phyloP scores from a whole-genome alignment of 2,113 vertebrate genomes.

The Ploceus nigricollis region DNA sequence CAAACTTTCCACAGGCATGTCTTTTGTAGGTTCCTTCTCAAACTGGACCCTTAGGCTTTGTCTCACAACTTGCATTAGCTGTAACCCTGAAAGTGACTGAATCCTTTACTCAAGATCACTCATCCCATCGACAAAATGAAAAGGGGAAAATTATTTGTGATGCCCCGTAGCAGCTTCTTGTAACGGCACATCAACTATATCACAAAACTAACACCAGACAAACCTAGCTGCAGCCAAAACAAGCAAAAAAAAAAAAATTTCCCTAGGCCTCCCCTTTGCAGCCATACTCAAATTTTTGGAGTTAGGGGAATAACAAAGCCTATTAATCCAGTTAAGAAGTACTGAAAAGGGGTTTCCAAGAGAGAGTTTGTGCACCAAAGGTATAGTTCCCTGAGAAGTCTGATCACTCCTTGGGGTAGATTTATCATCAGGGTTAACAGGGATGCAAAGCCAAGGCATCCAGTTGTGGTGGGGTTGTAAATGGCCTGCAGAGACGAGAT shows the following conservation, averaged over 20 bases:
- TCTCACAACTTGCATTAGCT: not conserved
- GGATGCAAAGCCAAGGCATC: not conserved
- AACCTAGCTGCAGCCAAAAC: not conserved
- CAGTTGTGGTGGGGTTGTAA: not conserved
- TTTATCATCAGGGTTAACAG: not conserved
- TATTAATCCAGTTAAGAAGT: not conserved
- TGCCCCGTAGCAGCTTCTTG: not conserved
- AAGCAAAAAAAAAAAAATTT: not conserved
- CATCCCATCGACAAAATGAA: not conserved
- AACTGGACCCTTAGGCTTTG: not conserved
- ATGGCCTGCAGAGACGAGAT: not conserved
- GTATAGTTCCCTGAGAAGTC: not conserved
- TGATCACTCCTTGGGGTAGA: not conserved
- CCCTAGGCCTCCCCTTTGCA: not conserved
- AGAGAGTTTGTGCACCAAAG: not conserved
- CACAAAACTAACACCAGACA: not conserved
- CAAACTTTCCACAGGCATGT: not conserved
- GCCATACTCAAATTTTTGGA: not conserved
- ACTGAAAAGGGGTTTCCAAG: not conserved
- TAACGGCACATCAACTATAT: not conserved
- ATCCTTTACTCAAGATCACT: not conserved
- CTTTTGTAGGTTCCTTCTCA: not conserved
- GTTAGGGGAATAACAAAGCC: not conserved
- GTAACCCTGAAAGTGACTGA: not conserved
- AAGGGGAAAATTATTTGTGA: not conserved